A percentile compares a stretch with the other conserved stretches of the same genome.
Evolutionary conservation across 2,888 invertebrate species (phyloP).

Genomic region (Drosophila affinis): DNA sequence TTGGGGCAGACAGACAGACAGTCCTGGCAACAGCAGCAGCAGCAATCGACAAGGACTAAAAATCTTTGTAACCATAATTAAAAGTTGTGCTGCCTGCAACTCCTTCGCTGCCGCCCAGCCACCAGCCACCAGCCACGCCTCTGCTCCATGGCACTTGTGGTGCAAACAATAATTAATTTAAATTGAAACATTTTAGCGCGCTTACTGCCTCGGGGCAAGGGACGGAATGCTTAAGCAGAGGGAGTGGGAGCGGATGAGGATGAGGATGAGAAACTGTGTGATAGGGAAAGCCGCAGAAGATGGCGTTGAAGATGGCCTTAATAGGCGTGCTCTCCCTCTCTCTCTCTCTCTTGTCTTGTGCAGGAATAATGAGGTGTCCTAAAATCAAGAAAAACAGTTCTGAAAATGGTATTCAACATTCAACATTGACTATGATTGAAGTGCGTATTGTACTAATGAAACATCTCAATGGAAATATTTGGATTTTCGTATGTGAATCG

Average conservation of each 20-base stretch:
- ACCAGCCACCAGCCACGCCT: slow-evolving; percentile 26
- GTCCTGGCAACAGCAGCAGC: slow-evolving; percentile 20
- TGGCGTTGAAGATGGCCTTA: not conserved
- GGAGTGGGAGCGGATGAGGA: not conserved
- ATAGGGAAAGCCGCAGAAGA: not conserved
- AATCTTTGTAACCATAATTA: slow-evolving; percentile 79
- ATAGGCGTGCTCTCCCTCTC: no score
- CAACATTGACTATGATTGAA: no score
- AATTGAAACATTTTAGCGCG: slow-evolving; percentile 81
- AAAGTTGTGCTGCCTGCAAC: slow-evolving; percentile 60
- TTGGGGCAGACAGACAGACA: slow-evolving; percentile 26
- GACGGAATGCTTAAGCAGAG: not conserved
- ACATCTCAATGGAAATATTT: not conserved
- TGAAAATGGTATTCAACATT: not conserved
- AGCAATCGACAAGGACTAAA: slow-evolving; percentile 67
- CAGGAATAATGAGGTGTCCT: not conserved
- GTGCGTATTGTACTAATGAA: not conserved
- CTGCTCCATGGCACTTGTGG: slow-evolving; percentile 78
- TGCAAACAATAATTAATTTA: slow-evolving; percentile 83
- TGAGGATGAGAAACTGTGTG: not conserved
- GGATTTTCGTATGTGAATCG: not conserved
- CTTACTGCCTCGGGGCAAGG: slow-evolving; percentile 18
- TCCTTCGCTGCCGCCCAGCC: not conserved
- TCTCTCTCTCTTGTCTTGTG: not conserved
- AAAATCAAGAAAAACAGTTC: no score